Evolutionary conservation across 2,888 invertebrate genomes (phyloP).

Genomic region (Amphipoea lucens): DNA sequence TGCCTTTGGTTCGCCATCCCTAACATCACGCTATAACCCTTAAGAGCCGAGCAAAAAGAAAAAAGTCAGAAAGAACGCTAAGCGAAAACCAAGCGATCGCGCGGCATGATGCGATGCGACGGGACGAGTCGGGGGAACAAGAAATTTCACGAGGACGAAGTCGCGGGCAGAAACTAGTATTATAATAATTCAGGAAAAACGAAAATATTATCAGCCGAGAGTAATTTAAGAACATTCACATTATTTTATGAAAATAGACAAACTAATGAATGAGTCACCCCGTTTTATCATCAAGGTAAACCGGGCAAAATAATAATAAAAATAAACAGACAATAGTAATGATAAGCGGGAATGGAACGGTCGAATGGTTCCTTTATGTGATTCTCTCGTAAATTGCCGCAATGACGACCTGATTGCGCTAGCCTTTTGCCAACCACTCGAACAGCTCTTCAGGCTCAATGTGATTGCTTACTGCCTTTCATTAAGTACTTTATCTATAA

Average conservation of each 20-base stretch:
- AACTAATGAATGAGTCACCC: slow-evolving; percentile 8
- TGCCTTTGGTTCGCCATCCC: no score
- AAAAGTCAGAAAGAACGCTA: background rate
- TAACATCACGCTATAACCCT: background rate
- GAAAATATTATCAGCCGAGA: background rate
- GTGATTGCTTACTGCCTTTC: slow-evolving; percentile 70
- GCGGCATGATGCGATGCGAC: background rate
- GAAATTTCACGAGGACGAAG: background rate
- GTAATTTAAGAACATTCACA: background rate
- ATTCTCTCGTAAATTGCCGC: slow-evolving; percentile 80
- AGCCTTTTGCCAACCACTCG: slow-evolving; percentile 72
- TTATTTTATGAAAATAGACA: background rate
- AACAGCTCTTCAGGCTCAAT: slow-evolving; percentile 70
- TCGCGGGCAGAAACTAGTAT: background rate
- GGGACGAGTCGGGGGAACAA: background rate
- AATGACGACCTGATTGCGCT: slow-evolving; percentile 80
- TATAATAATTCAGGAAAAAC: background rate
- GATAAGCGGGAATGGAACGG: slow-evolving; percentile 67
- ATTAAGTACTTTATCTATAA: slow-evolving; percentile 66
- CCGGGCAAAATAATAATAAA: slow-evolving; percentile 66
- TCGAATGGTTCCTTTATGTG: slow-evolving; percentile 76
- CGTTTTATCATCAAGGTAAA: slow-evolving; percentile 10
- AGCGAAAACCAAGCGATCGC: background rate
- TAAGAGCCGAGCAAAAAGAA: background rate
- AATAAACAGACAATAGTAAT: slow-evolving; percentile 74